These are phyloP conservation scores for Hirtodrosophila histrioides DNA, from an alignment of 2,888 invertebrate genomes.

Conservation along the genomic window DNA sequence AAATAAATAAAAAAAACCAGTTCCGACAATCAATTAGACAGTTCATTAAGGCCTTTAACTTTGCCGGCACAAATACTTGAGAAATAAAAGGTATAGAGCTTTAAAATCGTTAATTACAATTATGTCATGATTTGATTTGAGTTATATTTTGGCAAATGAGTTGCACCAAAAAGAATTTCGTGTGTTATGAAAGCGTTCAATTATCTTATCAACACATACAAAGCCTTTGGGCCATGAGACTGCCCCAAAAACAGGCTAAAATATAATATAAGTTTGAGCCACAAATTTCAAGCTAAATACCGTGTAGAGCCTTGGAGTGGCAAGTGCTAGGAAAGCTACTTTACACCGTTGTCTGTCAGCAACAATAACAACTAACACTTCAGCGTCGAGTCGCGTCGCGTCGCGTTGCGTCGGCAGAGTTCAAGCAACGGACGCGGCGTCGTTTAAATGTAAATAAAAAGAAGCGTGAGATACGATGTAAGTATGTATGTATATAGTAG, in stretches of 20 bases:
- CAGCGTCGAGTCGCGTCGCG: constrained; percentile 7
- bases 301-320: constrained; percentile 27
- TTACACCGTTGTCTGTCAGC: constrained; percentile 29
- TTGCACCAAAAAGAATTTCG: constrained; percentile 1
- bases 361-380: constrained; percentile 11
- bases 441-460: constrained; percentile 53
- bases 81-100: constrained; percentile 7
- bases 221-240: constrained; percentile 37
- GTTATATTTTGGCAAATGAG: background rate
- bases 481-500: background rate
- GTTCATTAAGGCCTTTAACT: constrained; percentile 20
- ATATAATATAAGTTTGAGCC: constrained; percentile 19
- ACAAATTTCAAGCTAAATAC: constrained; percentile 5
- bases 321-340: constrained; percentile 51
- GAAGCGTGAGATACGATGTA: constrained; percentile 55
- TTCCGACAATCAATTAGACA: constrained; percentile 14
- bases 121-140: constrained; percentile 17
- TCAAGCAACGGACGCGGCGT: constrained; percentile 34
- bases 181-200: constrained; percentile 18
- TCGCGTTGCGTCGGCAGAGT: constrained; percentile 43
- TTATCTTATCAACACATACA: constrained; percentile 58
- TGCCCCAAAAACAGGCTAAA: constrained; percentile 11
- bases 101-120: constrained; percentile 33
- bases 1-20: no score
- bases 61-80: background rate